Evolutionary conservation across 2,888 invertebrate genomes (phyloP), one percentile per base, ranked within the genome.

Genomic region (Sericinus montela): DNA sequence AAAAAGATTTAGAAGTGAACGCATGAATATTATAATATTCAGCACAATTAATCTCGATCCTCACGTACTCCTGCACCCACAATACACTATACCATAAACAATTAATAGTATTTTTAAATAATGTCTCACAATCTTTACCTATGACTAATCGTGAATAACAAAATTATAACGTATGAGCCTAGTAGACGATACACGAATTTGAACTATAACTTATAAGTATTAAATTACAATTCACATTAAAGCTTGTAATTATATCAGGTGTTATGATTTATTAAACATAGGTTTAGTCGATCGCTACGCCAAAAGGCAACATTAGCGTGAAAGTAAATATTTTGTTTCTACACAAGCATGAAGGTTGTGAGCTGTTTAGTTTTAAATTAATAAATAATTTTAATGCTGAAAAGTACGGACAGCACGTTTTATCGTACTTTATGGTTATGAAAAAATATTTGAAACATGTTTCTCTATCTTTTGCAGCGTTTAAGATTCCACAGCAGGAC

Each of bases 71-170:
- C 42, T 49, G 13, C 11, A 14, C 28, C 37, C 29, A 51, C 51
- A 46, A 51, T 51, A 42, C 34, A 28, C 16, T 51, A 35, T 46
- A 46, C 42, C 51, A 51, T 42, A 51, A 51, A 51, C 51, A 51
- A 51, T 35, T 51, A 51, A 51, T 51, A 38, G 42, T 51, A 42
- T 51, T 51, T 51, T 51, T 46, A 51, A 51, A 51, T 51, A 51
- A 16, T 42, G 46, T 46, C 45, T 37, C 42, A 46, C 51, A 46
- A 46, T 51, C 51, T 38, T 51, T n/a, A 39, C 34, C 46, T 46
- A 51, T 51, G 51, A 51, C 51, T 46, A 51, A 51, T 45, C 32
- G 34, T 15, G 14, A 13, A 11, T 9, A 37, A 37, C n/a, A 15
- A 34, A 36, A 23, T 29, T 41, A 1, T 15, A 29, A 36, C 11